phyloP scores from a whole-genome alignment of 2,113 vertebrate genomes.

The Ondatra zibethicus region DNA sequence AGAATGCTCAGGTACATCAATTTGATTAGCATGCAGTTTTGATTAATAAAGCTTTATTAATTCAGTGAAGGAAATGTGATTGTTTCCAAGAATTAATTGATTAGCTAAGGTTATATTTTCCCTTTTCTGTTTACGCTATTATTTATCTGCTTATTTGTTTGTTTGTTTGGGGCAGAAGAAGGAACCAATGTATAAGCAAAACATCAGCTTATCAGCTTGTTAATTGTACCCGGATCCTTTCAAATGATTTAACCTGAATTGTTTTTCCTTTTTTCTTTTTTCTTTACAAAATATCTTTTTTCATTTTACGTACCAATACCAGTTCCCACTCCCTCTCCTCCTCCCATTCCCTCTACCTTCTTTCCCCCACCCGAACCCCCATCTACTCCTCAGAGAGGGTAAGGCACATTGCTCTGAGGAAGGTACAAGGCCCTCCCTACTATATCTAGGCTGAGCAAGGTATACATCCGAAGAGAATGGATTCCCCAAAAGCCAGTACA shows the following conservation, averaged over 20 bases:
- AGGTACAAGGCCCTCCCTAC: too few relatives aligned
- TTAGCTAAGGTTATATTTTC: background rate
- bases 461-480: too few relatives aligned
- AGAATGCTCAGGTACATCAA: background rate
- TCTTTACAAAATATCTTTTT: too few relatives aligned
- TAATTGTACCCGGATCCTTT: background rate
- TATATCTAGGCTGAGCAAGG: too few relatives aligned
- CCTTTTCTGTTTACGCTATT: background rate
- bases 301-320: too few relatives aligned
- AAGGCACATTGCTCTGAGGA: too few relatives aligned
- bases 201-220: background rate
- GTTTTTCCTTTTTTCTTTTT: too few relatives aligned
- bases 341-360: too few relatives aligned
- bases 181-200: background rate
- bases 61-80: background rate
- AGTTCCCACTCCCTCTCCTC: too few relatives aligned
- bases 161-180: background rate
- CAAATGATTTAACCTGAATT: slow-evolving; percentile 9
- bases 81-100: background rate
- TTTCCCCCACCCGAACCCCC: accelerated
- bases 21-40: background rate
- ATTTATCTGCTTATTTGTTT: background rate
- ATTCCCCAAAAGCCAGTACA: too few relatives aligned
- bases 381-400: too few relatives aligned
- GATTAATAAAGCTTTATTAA: slow-evolving; percentile 12